A percentile compares a stretch with the other conserved stretches of the same genome.
phyloP scores from a whole-genome alignment of 2,797 vertebrate genomes.

The Falco cherrug region DNA sequence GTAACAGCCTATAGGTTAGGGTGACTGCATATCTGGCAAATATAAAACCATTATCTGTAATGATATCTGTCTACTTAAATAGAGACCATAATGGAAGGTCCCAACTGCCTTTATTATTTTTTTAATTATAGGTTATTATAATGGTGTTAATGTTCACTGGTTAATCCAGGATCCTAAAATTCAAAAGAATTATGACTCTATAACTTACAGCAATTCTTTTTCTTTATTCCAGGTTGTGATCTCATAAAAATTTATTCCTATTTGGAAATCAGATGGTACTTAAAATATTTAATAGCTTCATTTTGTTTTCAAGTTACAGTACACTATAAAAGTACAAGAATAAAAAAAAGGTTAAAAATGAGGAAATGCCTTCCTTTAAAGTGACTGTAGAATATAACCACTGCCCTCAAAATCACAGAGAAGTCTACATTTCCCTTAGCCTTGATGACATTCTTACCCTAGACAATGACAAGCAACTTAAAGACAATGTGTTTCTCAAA shows the following conservation, averaged over 20 bases:
- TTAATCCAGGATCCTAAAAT: slow-evolving; percentile 55
- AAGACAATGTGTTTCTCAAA: background rate
- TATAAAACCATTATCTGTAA: slow-evolving; percentile 31
- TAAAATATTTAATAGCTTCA: slow-evolving; percentile 54
- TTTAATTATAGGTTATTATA: slow-evolving; percentile 64
- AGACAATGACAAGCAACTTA: background rate
- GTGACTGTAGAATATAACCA: background rate
- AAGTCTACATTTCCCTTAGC: background rate
- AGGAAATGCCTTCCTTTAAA: background rate
- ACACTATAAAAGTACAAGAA: slow-evolving; percentile 17
- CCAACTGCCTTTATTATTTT: slow-evolving; percentile 56
- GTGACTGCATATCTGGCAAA: slow-evolving; percentile 40
- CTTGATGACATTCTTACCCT: background rate
- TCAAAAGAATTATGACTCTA: slow-evolving; percentile 45
- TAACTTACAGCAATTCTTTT: slow-evolving; percentile 63
- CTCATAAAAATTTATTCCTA: slow-evolving; percentile 43
- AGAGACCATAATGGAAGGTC: slow-evolving; percentile 41
- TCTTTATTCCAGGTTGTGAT: slow-evolving; percentile 60
- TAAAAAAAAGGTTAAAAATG: background rate
- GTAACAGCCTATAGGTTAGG: slow-evolving; percentile 55
- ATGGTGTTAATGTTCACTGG: slow-evolving; percentile 44
- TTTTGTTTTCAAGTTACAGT: slow-evolving; percentile 55
- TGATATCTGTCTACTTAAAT: slow-evolving; percentile 55
- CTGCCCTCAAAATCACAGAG: background rate
- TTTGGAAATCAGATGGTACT: slow-evolving; percentile 55